A percentile compares a stretch with the other conserved stretches of the same genome.
Evolutionary conservation across 37 sponge, comb jelly and placozoan species (phyloP).

Genomic region (Amphimedon queenslandica): DNA sequence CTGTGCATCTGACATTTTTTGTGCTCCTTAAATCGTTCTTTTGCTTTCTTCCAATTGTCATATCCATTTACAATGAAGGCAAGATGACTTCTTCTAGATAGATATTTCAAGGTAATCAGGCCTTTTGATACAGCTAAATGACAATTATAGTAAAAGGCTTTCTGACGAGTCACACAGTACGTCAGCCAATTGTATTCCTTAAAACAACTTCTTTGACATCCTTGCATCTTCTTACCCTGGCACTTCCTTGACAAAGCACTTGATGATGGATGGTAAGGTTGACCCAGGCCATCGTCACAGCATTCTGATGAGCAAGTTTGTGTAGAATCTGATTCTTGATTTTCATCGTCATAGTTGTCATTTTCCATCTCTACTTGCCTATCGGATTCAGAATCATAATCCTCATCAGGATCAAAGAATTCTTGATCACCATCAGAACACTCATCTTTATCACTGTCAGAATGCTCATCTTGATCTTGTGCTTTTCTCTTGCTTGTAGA

Average conservation of each 20-base stretch:
- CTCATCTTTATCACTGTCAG: no score
- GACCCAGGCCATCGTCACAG: slow-evolving; percentile 19
- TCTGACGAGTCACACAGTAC: slow-evolving; percentile 26
- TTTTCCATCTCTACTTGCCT: no score
- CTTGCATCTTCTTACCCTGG: no score
- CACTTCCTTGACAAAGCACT: slow-evolving; percentile 11
- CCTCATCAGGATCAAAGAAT: no score
- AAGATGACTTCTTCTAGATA: slow-evolving; percentile 15
- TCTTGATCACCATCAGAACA: no score
- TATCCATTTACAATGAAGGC: slow-evolving; percentile 32
- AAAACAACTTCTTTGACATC: no score
- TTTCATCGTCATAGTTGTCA: no score
- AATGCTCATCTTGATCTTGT: no score
- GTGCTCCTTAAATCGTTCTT: slow-evolving; percentile 21
- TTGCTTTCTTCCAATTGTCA: slow-evolving; percentile 51
- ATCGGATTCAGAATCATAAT: no score
- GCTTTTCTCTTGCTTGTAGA: no score
- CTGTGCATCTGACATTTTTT: slow-evolving; percentile 27
- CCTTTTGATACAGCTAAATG: not conserved
- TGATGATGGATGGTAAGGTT: slow-evolving; percentile 23
- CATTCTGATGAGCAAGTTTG: slow-evolving; percentile 37
- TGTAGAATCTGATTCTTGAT: no score
- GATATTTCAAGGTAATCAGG: slow-evolving; percentile 21
- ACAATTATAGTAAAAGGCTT: slow-evolving; percentile 27
- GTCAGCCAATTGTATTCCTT: no score